Conservation (phyloP, 2,888 invertebrate species). For the Cosmia trapezina region DNA sequence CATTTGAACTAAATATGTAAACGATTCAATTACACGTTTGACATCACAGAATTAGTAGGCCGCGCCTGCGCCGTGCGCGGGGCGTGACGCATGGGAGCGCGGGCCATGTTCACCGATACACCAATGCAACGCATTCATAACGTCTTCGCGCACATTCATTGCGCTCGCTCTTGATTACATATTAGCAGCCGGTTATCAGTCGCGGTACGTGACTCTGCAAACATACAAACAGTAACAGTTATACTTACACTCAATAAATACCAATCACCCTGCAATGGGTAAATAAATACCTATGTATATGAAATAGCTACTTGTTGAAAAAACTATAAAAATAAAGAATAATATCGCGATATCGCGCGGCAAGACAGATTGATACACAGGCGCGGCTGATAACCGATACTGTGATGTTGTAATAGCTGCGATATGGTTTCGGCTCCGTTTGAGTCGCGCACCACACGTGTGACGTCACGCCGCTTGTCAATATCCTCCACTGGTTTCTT, state of each 20-base stretch:
- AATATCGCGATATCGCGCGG: conserved; percentile 15
- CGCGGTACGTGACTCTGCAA: conserved; percentile 29
- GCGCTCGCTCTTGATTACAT: conserved; percentile 33
- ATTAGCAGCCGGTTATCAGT: conserved; percentile 49
- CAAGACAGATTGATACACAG: conserved; percentile 15
- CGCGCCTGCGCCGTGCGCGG: conserved; percentile 7
- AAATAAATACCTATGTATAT: neutral
- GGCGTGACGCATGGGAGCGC: neutral
- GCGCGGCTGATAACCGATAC: conserved; percentile 38
- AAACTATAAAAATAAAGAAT: conserved; percentile 9
- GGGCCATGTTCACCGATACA: neutral
- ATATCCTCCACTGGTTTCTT: too few species aligned
- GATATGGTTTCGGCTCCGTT: conserved; percentile 4
- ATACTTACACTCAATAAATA: neutral
- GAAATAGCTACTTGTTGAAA: neutral
- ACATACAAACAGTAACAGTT: conserved; percentile 19
- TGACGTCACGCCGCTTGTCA: too few species aligned
- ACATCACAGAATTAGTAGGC: neutral
- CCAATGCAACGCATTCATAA: conserved; percentile 27
- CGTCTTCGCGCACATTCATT: conserved; percentile 23
- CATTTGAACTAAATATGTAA: neutral
- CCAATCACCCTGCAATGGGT: too few species aligned
- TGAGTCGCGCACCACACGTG: neutral
- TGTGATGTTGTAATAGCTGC: conserved; percentile 6
- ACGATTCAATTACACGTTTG: conserved; percentile 12